Evolutionary conservation across 2,888 invertebrate species (phyloP), one percentile per base, ranked within the genome.

Genomic region (Pseudococcus jackbeardsleyi): DNA sequence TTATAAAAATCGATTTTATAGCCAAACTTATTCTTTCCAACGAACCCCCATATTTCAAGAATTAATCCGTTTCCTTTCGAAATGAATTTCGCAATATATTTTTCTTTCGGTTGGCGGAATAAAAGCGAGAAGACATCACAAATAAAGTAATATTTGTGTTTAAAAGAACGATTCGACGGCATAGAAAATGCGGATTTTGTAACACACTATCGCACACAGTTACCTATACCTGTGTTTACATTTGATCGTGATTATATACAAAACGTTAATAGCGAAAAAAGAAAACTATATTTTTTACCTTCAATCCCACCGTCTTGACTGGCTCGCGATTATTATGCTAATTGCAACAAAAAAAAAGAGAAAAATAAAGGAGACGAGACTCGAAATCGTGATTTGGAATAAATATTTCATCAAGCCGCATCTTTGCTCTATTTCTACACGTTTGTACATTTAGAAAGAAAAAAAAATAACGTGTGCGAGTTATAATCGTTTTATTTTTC

Each of bases 321-420:
- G 54, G 68, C 42, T 86, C 46, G 86, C 86, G 86, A 86, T 86
- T 86, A 86, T 86, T 86, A 86, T 86, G 86, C 86, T 86, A 86
- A 86, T 86, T 86, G 86, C 86, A 46, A 86, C 68, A 39, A 68
- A 68, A 86, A 86, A 64, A 72, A 46, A 86, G 46, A 86, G 68
- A 64, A 86, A 86, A 68, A 86, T 85, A 85, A 59, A 68, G 59
- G 59, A 86, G 86, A 86, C 86, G 68, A 59, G 68, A 86, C 86
- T 86, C 68, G 86, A 86, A 86, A 68, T 86, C 86, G 86, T 86
- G 86, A 86, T 86, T 86, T 19, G 64, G 86, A 86, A 86, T 86
- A 86, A 86, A 86, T 86, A 86, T 86, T 86, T 86, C 86, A 86
- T 86, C 86, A 86, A 68, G 86, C 86, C 86, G 86, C 86, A 86